Base-by-base conservation (phyloP, 2,113 vertebrate species). In the Canis aureus region DNA sequence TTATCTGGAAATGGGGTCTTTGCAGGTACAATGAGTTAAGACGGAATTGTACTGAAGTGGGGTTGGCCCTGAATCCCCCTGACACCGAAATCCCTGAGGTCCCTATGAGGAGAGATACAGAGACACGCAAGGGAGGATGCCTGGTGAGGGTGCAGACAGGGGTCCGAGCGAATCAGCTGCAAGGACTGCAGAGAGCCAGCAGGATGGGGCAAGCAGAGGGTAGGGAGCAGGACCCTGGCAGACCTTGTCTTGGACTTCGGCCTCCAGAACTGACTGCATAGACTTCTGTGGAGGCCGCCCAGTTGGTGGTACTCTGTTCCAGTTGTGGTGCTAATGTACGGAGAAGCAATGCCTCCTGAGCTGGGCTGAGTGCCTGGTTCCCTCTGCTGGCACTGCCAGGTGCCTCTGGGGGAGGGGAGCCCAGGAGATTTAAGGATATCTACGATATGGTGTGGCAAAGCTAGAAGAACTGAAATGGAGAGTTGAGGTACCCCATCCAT, bases 111-210 rank as follows among this genome's bases (percentile, higher is more conserved):
- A 85, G 6, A 51, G 83, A 67, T 3, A 27, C 27, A 53, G 62
- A 51, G 62, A 53, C 29, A 25, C 7, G 3, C 7, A 10, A 49
- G 43, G 38, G 29, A 53, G 11, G 32, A 53, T 22, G 64, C 29
- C 49, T 1, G 0, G 20, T 15, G 12, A 51, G 11, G 32, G 15
- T n/a, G 4, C 17, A 53, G 64, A 29, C 49, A 53, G 43, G 22
- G 22, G 22, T 22, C 19, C 0, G 49, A 35, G 64, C 0, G 12
- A 25, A 3, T n/a, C 64, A 69, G 49, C 20, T 9, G 4, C 5
- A 5, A 27, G 62, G 43, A 8, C 10, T 66, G 62, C 82, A 0
- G 12, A 55, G 38, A 22, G 38, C 49, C 49, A 5, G 64, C 5
- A 4, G 29, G 84, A 69, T 23, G 64, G 53, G 20, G 64, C 43